Conservation (phyloP, 2,888 invertebrate genomes). For the Mantis religiosa region DNA sequence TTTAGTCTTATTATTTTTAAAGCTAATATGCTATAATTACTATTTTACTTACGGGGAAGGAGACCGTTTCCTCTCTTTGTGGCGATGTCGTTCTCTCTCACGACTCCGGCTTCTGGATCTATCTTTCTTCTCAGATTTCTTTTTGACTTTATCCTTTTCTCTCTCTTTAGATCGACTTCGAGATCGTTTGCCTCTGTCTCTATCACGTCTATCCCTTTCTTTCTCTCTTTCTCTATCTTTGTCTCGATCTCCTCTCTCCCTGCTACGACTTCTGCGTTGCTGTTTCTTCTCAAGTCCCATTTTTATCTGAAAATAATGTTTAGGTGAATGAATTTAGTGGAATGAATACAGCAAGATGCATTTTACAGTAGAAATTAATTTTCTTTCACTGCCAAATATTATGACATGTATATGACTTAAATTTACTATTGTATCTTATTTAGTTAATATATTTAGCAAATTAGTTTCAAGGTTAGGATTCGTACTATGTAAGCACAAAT, state of each 20-base stretch:
- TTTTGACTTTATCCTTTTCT: constrained; percentile 38
- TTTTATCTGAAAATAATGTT: not conserved
- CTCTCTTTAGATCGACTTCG: constrained; percentile 41
- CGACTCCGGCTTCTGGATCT: constrained; percentile 40
- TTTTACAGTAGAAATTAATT: too few relatives aligned
- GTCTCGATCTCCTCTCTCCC: constrained; percentile 32
- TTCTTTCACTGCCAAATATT: too few relatives aligned
- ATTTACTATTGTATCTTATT: too few relatives aligned
- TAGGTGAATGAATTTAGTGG: not conserved
- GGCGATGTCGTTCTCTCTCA: constrained; percentile 35
- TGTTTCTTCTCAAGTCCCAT: constrained; percentile 51
- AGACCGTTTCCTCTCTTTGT: constrained; percentile 18
- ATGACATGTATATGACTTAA: too few relatives aligned
- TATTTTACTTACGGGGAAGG: not conserved
- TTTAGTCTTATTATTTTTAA: not conserved
- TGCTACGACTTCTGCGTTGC: constrained; percentile 34
- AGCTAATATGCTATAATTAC: not conserved
- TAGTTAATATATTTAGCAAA: too few relatives aligned
- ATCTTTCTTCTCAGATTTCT: constrained; percentile 35
- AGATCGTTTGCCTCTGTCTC: constrained; percentile 36
- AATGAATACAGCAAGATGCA: too few relatives aligned
- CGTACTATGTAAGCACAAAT: too few relatives aligned
- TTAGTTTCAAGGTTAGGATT: too few relatives aligned
- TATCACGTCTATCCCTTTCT: constrained; percentile 31
- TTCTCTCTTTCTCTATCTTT: constrained; percentile 28